Evolutionary conservation across 2,113 vertebrate genomes (phyloP).

Genomic region (Paradoxurus hermaphroditus): DNA sequence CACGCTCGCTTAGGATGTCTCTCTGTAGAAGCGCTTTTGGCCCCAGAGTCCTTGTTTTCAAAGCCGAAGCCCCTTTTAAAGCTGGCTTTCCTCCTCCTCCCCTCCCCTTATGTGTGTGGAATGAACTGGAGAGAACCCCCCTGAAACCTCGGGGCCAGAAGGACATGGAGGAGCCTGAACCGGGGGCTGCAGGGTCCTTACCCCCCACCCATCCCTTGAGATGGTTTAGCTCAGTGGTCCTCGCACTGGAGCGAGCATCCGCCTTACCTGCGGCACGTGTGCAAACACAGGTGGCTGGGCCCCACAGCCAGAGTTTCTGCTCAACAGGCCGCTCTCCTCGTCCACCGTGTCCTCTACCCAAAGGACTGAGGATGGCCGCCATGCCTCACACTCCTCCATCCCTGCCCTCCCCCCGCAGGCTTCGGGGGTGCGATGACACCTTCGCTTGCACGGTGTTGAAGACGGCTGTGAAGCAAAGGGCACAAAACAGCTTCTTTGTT

Average conservation of each 20-base stretch:
- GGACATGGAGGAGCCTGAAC: background rate
- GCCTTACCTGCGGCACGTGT: background rate
- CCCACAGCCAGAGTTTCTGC: background rate
- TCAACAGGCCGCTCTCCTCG: background rate
- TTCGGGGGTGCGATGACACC: background rate
- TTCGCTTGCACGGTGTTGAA: background rate
- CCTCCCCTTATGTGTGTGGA: background rate
- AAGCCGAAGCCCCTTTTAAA: background rate
- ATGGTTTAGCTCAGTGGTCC: background rate
- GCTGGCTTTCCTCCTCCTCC: too few relatives aligned
- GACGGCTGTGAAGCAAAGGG: background rate
- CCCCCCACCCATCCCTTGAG: fast-evolving
- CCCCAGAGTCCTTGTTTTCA: background rate
- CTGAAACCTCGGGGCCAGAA: background rate
- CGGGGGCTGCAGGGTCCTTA: background rate
- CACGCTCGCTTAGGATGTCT: background rate
- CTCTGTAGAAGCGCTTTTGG: background rate
- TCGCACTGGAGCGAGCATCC: background rate
- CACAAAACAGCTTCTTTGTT: background rate
- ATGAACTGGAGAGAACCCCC: background rate
- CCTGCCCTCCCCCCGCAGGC: background rate
- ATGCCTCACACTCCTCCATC: background rate
- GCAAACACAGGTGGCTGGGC: background rate
- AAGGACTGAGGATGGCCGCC: background rate
- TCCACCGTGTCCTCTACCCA: background rate